Base-by-base conservation (phyloP, 2,888 invertebrate genomes). In the Ichneumoninae sp. region DNA sequence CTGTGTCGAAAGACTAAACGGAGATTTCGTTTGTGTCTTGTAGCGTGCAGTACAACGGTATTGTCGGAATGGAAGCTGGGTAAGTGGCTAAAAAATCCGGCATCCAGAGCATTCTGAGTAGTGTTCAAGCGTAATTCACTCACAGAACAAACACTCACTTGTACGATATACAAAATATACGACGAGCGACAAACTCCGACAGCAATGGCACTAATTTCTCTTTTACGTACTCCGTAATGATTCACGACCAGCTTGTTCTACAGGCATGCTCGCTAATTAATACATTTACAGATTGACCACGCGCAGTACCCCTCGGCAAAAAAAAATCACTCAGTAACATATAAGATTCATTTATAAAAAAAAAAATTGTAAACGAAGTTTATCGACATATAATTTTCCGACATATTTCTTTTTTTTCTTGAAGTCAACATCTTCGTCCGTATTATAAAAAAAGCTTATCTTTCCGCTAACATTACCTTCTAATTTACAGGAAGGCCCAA, bases 401-500 rank as follows among this genome's bases (percentile, higher is more conserved):
- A 8, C 19, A 10, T 19, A 52, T 19, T 52, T 52, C 5, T 19
- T 19, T 19, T 52, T 19, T 52, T 8, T 16, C 1, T n/a, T 52
- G n/a, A n/a, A 50, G 50, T n/a, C 50, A n/a, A 50, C 6, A 6
- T 50, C n/a, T n/a, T 50, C 16, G 50, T 50, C 50, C n/a, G n/a
- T 1, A 50, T 16, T 16, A 50, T 16, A 52, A 22, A 54, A 57
- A 22, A 57, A 22, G 30, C 13, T 63, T 33, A 33, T 26, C 33
- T 8, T 30, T 52, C 33, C 50, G 13, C 22, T 54, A 60, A 36
- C 26, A 54, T 44, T 1, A 5, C 1, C 16, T 22, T 36, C 13
- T 44, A 40, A 82, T 81, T 95, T 95, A 77, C 92, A 96, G 96
- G 89, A 95, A 95, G 87, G 96, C 96, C 0, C 95, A 96, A 91